Evolutionary conservation across 2,888 invertebrate genomes (phyloP), one percentile per base, ranked within the genome.

Genomic region (Cheilosia impressa): DNA sequence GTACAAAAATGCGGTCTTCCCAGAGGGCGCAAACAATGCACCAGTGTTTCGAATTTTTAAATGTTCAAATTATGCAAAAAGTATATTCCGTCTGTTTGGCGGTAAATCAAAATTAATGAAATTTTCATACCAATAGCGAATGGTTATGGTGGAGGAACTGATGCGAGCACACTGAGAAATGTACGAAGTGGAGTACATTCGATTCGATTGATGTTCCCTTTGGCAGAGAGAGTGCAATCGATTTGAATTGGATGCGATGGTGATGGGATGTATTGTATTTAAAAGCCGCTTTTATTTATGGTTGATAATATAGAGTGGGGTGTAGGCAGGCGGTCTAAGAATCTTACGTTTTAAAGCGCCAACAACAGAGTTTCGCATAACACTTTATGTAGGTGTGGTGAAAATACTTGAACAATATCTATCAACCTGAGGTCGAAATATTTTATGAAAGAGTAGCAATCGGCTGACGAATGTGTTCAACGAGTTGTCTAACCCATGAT

Each of bases 81-180:
- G 68, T 63, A 58, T 79, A 69, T 79, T 84, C 83, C 83, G 63
- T 79, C 79, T 84, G 83, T 69, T 84, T 73, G 79, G 73, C 65
- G 79, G 79, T 84, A 84, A 84, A 84, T 84, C 83, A 84, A 84
- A 84, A 84, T 84, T 75, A 84, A 84, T 84, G 79, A 69, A 84
- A 84, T 84, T 84, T 79, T 75, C 55, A 78, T 79, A 53, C 22
- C 38, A 24, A 43, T 22, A 57, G 17, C 19, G 22, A 66, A 47
- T 13, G 53, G 50, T 7, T 27, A 27, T 17, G 50, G 55, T 13
- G 7, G 53, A n/a, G 24, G 31, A 55, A 50, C 41, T 43, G 53
- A 53, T 34, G 41, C 47, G 27, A 4, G 55, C 22, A 45, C 45
- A 43, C 38, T 50, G 19, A 57, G 13, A 31, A 41, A 55, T 13